Evolutionary conservation across 2,797 vertebrate species (phyloP).

Genomic region (Hyperoplus lanceolatus): DNA sequence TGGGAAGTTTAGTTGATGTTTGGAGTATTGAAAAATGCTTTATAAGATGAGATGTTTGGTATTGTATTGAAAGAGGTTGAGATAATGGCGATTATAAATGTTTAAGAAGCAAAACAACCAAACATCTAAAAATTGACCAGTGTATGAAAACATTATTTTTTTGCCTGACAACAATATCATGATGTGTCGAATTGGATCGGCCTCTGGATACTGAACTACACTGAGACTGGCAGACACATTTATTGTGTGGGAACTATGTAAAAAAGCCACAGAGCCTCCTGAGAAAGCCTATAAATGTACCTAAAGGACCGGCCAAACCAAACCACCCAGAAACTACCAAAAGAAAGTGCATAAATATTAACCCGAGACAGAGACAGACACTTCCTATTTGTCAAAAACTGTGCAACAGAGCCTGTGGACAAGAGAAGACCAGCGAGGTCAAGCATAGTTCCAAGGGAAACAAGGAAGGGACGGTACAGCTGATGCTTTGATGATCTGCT

Average conservation of each 20-base stretch:
- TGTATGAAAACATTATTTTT: no score
- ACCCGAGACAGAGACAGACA: constrained; percentile 18
- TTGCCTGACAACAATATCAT: constrained; percentile 1
- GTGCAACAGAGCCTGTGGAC: neutral
- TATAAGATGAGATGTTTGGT: no score
- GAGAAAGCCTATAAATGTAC: constrained; percentile 57
- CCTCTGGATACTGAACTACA: constrained; percentile 15
- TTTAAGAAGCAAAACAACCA: no score
- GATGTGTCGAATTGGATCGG: constrained; percentile 28
- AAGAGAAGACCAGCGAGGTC: constrained; percentile 7
- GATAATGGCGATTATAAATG: no score
- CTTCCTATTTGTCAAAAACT: constrained; percentile 38
- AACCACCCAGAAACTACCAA: constrained; percentile 39
- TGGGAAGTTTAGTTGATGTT: no score
- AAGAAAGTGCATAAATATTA: constrained; percentile 25
- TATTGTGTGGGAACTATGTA: constrained; percentile 60
- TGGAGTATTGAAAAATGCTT: no score
- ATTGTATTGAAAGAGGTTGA: no score
- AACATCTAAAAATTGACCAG: no score
- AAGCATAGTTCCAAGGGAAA: constrained; percentile 16
- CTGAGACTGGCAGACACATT: constrained; percentile 38
- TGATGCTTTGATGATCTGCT: constrained; percentile 58
- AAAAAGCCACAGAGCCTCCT: constrained; percentile 47
- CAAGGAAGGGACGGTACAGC: constrained; percentile 32
- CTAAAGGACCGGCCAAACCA: constrained; percentile 44